Evolutionary conservation across 2,113 vertebrate genomes (phyloP).

Genomic region (Poeciliopsis turrubarensis): DNA sequence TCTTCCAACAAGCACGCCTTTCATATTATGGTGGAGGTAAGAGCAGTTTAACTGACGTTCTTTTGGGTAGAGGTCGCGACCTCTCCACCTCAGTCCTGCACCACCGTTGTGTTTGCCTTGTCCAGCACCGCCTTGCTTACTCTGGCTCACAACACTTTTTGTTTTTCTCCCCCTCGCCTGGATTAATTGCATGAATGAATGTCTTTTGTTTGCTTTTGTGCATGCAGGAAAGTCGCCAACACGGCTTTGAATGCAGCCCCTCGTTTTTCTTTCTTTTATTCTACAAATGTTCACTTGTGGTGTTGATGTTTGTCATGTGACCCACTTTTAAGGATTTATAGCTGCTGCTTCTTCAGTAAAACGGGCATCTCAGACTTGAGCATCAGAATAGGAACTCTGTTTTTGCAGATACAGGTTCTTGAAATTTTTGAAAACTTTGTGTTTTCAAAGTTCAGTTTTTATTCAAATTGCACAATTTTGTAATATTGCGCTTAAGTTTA

Average conservation of each 20-base stretch:
- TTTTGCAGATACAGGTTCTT: slow-evolving; percentile 1
- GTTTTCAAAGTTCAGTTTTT: no score
- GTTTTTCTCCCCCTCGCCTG: slow-evolving; percentile 49
- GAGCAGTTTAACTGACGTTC: slow-evolving; percentile 83
- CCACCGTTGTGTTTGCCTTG: slow-evolving; percentile 39
- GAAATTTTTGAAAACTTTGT: no score
- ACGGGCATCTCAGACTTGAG: slow-evolving; percentile 6
- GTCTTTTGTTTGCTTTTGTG: slow-evolving; percentile 55
- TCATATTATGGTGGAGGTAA: slow-evolving; percentile 99
- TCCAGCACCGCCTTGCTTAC: slow-evolving; percentile 41
- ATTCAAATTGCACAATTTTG: no score
- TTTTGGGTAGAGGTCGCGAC: slow-evolving; percentile 62
- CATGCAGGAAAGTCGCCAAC: slow-evolving; percentile 63
- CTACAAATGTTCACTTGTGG: slow-evolving; percentile 64
- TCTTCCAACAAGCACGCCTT: slow-evolving; percentile 94
- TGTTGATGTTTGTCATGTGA: slow-evolving; percentile 61
- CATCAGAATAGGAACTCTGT: slow-evolving; percentile 29
- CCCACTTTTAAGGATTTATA: slow-evolving; percentile 48
- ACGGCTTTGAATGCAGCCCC: slow-evolving; percentile 69
- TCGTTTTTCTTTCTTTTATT: background rate
- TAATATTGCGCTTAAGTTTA: no score
- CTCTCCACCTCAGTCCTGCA: slow-evolving; percentile 50
- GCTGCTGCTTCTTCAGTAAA: slow-evolving; percentile 14
- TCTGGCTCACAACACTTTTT: slow-evolving; percentile 28
- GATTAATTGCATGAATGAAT: slow-evolving; percentile 71